Evolutionary conservation across 2,888 invertebrate species (phyloP), one percentile per base, ranked within the genome.

Genomic region (Hipparchia semele): DNA sequence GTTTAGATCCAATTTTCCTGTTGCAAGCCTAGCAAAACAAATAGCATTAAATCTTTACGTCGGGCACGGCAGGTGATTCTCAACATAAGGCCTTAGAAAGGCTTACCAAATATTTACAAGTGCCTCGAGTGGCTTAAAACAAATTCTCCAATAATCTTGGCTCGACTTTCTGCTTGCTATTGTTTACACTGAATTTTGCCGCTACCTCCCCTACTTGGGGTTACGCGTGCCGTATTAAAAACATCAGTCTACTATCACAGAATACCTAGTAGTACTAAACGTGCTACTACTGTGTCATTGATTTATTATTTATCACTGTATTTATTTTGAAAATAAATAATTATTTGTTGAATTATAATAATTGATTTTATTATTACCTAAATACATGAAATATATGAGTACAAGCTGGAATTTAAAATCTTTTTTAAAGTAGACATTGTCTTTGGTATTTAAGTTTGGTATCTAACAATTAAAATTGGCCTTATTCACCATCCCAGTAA

Each of bases 61-160:
- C 74, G 85, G 81, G 79, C 78, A 81, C 80, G 86, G 83, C 90
- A 90, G 89, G 90, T 91, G 86, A 85, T 83, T 82, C 78, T 78
- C 80, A 81, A 83, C 85, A 81, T 80, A 81, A 85, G 82, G 81
- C 87, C 82, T 82, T 80, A 88, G 85, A 86, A 90, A 90, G 89
- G 90, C 90, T 91, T 84, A 86, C 85, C 91, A 93, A 94, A 93
- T 92, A 93, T 94, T 94, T 90, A 91, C 90, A 87, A 88, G 84
- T 82, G 86, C 86, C 87, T 90, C 87, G 87, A 94, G 91, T 92
- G 90, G 88, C 90, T 93, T 91, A 90, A 91, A 92, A 93, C 92
- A 93, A 94, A 94, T 93, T 93, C 91, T 88, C 86, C 87, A 86
- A 90, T 92, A 91, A 91, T 92, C 89, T 89, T 87, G 86, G 85